These are phyloP conservation scores for Osmerus mordax DNA, from an alignment of 2,113 vertebrate genomes.

Conservation along the genomic window DNA sequence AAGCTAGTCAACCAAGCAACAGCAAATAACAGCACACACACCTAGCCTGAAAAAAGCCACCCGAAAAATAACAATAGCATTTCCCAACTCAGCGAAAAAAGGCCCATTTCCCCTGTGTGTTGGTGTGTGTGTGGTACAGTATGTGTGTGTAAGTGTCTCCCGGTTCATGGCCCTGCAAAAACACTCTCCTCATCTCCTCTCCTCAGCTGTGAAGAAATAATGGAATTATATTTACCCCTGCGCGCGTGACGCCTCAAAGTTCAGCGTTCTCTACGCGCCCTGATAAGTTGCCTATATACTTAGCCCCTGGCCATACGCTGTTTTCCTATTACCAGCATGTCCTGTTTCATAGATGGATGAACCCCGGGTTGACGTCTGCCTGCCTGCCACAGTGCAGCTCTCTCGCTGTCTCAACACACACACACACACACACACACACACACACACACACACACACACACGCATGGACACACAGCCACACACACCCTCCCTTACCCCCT, in stretches of 20 bases:
- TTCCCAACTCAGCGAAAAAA: conserved; percentile 34
- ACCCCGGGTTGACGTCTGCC: conserved; percentile 70
- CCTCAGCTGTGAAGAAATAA: conserved; percentile 83
- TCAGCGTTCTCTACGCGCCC: conserved; percentile 58
- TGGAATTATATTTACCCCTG: conserved; percentile 80
- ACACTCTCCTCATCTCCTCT: conserved; percentile 59
- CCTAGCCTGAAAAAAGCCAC: too few species aligned
- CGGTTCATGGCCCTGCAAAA: conserved; percentile 35
- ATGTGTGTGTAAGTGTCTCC: conserved; percentile 22
- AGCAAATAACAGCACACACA: too few species aligned
- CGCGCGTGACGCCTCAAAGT: conserved; percentile 72
- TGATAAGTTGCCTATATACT: conserved; percentile 74
- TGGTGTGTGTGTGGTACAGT: too few species aligned
- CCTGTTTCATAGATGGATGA: conserved; percentile 80
- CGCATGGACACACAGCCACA: not conserved
- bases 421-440: not conserved
- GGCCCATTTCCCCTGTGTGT: conserved; percentile 33
- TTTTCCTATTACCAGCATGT: conserved; percentile 80
- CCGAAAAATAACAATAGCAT: conserved; percentile 29
- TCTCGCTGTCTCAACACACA: conserved; percentile 3
- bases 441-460: not conserved
- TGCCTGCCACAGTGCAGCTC: conserved; percentile 31
- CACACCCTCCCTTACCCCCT: conserved; percentile 45
- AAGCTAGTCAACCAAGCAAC: too few species aligned
- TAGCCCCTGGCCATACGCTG: conserved; percentile 74